Conservation (phyloP, 2,797 vertebrate species). For the Aeoliscus strigatus region DNA sequence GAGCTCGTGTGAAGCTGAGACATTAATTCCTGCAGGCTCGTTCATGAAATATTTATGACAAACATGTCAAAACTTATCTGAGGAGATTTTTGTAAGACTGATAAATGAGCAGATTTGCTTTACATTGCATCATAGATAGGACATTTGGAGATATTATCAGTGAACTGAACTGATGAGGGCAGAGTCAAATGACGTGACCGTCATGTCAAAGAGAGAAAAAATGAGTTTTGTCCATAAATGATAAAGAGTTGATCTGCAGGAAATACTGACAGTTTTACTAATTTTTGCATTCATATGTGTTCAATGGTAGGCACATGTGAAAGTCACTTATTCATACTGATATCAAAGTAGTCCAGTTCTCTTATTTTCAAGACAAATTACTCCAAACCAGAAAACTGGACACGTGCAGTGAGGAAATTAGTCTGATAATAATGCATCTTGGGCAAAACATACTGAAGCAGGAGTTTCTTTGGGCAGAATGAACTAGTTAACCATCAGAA, state of each 20-base stretch:
- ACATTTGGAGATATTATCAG: conserved; percentile 53
- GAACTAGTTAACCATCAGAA: too few species aligned
- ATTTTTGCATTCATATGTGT: too few species aligned
- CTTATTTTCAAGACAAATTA: too few species aligned
- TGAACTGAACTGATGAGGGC: conserved; percentile 36
- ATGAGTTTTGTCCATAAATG: too few species aligned
- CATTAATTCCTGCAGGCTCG: conserved; percentile 28
- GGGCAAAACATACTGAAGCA: too few species aligned
- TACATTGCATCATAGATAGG: conserved; percentile 62
- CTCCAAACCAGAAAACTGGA: too few species aligned
- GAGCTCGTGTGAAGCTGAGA: conserved; percentile 37
- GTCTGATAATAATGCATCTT: too few species aligned
- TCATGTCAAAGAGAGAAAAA: conserved; percentile 36
- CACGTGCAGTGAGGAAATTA: too few species aligned
- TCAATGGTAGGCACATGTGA: too few species aligned
- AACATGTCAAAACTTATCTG: conserved; percentile 60
- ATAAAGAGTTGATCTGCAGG: conserved; percentile 4
- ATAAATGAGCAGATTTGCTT: conserved; percentile 67
- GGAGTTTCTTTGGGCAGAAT: too few species aligned
- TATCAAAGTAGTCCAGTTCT: too few species aligned
- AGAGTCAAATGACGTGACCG: conserved; percentile 28
- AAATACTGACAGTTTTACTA: conserved; percentile 1
- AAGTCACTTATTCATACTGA: too few species aligned
- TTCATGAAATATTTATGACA: conserved; percentile 58
- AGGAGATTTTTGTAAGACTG: conserved; percentile 50